Base-by-base conservation (phyloP, 1,140 invertebrate genomes). In the Phortica variegata region DNA sequence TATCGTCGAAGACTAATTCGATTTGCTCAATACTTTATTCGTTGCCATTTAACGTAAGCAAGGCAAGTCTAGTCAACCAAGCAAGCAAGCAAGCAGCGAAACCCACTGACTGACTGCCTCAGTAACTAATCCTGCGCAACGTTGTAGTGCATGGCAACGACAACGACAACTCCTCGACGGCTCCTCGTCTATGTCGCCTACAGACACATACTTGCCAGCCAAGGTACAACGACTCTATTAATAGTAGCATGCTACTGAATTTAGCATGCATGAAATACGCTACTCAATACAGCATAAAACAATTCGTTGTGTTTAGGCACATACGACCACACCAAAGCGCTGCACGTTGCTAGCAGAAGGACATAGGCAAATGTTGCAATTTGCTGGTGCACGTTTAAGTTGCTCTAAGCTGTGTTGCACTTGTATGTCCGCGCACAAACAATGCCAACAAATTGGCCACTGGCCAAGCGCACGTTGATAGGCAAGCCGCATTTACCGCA, bases 211-310 rank as follows among this genome's bases (percentile, higher is more conserved):
- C 20, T 36, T 47, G 31, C 33, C 47, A 49, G 33, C 54, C 16
- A 8, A 38, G 36, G 51, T 66, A 47, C 63, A 63, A 68, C 63
- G 65, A 62, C 60, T 68, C 63, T 68, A 68, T 68, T 68, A 68
- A 68, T 68, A 68, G 63, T 40, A 40, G 51, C 58, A 53, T 51
- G 55, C 56, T 54, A 9, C 32, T 8, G 23, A 26, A 26, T 26
- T 26, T 26, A 26, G 23, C 23, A 26, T 26, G 23, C 23, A 26
- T 26, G 10, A 26, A 26, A 26, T 26, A n/a, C n/a, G n/a, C n/a
- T n/a, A n/a, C n/a, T n/a, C n/a, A 50, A 15, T 34, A 15, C 16
- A 17, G 36, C 36, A 38, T 16, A 42, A 33, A 18, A 36, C 23
- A 29, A 38, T 39, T 33, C 37, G 52, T 17, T 41, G 38, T 39